Percentiles rank a stretch among this genome's conserved stretches.
Evolutionary conservation across 2,113 vertebrate species (phyloP).

Genomic region (Lepisosteus oculatus): DNA sequence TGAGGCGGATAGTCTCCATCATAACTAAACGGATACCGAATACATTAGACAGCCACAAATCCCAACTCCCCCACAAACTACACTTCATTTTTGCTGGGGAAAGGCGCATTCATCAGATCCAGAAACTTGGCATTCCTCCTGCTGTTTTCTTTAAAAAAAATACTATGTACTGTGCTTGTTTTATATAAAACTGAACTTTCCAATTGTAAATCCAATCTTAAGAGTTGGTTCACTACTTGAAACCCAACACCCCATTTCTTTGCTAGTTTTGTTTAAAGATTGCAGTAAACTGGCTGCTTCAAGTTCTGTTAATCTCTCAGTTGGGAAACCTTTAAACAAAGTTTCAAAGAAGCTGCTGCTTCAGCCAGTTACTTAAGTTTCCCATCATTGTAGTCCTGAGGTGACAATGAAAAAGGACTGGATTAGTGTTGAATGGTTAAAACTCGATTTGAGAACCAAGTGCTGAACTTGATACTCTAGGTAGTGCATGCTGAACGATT

Average conservation of each 20-base stretch:
- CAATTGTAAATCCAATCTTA: too few species aligned
- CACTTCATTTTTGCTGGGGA: too few species aligned
- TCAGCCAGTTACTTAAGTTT: background rate
- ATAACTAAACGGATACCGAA: too few species aligned
- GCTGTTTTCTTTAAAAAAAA: background rate
- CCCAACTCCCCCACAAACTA: too few species aligned
- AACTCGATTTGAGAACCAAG: conserved; percentile 48
- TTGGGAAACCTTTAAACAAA: conserved; percentile 27
- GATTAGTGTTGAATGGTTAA: conserved; percentile 45
- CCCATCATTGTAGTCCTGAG: conserved; percentile 15
- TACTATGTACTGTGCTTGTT: background rate
- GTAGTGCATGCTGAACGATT: conserved; percentile 45
- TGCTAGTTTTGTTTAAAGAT: conserved; percentile 18
- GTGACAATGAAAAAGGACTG: conserved; percentile 20
- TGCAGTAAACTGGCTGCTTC: conserved; percentile 43
- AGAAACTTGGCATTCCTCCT: background rate
- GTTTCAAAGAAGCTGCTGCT: conserved; percentile 18
- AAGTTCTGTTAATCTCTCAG: conserved; percentile 31
- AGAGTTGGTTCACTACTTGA: background rate
- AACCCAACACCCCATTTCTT: background rate
- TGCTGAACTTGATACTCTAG: conserved; percentile 55
- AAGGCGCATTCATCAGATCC: background rate
- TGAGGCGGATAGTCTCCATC: too few species aligned
- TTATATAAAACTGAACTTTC: too few species aligned
- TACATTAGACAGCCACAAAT: too few species aligned